Conservation (phyloP, 2,888 invertebrate species). For the Willowsia nigromaculata region DNA sequence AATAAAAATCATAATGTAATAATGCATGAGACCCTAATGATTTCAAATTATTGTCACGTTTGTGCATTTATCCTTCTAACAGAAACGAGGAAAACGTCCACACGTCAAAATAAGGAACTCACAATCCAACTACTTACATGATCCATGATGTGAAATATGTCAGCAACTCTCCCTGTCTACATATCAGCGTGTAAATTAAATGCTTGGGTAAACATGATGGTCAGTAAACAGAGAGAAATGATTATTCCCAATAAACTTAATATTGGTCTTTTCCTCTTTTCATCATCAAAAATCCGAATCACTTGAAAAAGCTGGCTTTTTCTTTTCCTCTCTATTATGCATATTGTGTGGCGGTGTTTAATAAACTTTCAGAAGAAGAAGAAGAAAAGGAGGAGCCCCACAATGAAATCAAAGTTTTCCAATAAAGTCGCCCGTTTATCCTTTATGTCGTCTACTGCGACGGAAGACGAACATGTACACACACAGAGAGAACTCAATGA, state of each 20-base stretch:
- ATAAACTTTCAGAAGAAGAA: conserved; percentile 39
- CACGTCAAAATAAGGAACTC: conserved; percentile 53
- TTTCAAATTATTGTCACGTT: too few species aligned
- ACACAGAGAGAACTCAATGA: too few species aligned
- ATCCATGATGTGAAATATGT: not conserved
- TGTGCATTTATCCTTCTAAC: not conserved
- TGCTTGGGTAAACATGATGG: conserved; percentile 67
- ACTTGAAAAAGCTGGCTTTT: conserved; percentile 11
- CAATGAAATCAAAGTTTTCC: conserved; percentile 74
- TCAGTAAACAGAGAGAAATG: conserved; percentile 64
- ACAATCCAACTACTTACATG: not conserved
- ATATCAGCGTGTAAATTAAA: conserved; percentile 60
- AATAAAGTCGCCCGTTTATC: conserved; percentile 75
- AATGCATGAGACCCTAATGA: conserved; percentile 29
- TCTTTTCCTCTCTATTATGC: not conserved
- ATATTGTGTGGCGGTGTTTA: conserved; percentile 60
- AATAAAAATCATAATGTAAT: conserved; percentile 27
- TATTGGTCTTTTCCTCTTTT: conserved; percentile 72
- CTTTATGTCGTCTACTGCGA: not conserved
- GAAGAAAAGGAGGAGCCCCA: conserved; percentile 28
- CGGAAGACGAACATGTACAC: not conserved
- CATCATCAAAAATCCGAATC: conserved; percentile 55
- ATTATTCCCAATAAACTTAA: conserved; percentile 71
- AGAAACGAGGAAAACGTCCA: conserved; percentile 30
- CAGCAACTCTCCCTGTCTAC: too few species aligned